Percentiles rank a stretch among this genome's conserved stretches.
Evolutionary conservation across 2,888 invertebrate genomes (phyloP).

Genomic region (Hydroisotoma schaefferi): DNA sequence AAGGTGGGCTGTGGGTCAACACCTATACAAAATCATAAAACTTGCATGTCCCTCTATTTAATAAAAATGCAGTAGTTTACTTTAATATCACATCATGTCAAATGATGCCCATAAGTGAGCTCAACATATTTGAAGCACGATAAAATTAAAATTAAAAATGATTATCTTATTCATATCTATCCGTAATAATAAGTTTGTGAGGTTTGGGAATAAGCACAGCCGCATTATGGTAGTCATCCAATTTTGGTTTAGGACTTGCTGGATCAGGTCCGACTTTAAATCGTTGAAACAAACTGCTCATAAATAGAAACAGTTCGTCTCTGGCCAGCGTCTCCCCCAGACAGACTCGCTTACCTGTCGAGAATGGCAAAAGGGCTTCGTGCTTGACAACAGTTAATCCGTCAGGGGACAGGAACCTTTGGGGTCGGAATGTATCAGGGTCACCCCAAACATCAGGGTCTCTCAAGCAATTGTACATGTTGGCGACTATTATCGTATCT

Average conservation of each 20-base stretch:
- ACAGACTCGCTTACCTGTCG: slow-evolving; percentile 27
- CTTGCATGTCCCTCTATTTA: too few species aligned
- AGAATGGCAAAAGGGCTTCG: slow-evolving; percentile 28
- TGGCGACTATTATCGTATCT: slow-evolving; percentile 26
- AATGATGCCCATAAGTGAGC: too few species aligned
- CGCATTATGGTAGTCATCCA: slow-evolving; percentile 24
- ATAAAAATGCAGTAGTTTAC: too few species aligned
- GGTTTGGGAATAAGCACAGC: slow-evolving; percentile 35
- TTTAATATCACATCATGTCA: too few species aligned
- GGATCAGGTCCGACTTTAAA: slow-evolving; percentile 32
- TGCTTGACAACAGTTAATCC: slow-evolving; percentile 22
- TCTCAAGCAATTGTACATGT: slow-evolving; percentile 27
- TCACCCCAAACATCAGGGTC: slow-evolving; percentile 36
- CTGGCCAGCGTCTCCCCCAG: slow-evolving; percentile 34
- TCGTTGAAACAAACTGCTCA: slow-evolving; percentile 26
- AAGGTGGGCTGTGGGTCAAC: too few species aligned
- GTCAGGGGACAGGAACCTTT: slow-evolving; percentile 27
- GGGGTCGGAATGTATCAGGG: slow-evolving; percentile 32
- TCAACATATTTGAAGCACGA: too few species aligned
- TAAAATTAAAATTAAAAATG: too few species aligned
- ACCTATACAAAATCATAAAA: too few species aligned
- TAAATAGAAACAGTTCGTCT: slow-evolving; percentile 38
- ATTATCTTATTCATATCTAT: slow-evolving; percentile 23
- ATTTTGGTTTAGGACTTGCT: slow-evolving; percentile 17
- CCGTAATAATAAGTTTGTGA: slow-evolving; percentile 36